Percentiles rank a stretch among this genome's conserved stretches.
phyloP scores from a whole-genome alignment of 2,888 invertebrate genomes.

The Meliscaeva auricollis region DNA sequence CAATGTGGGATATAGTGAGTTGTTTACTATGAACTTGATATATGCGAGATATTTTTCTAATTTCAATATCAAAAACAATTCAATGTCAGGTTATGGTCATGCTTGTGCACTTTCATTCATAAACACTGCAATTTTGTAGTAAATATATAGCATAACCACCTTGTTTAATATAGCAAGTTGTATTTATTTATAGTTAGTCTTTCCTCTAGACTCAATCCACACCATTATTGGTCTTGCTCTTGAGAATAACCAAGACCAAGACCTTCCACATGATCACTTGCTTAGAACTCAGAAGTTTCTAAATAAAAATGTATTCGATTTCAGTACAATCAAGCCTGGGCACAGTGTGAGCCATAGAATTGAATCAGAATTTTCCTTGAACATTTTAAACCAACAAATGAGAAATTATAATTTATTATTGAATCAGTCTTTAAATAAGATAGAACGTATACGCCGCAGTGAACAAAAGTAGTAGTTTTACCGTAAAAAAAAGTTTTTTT shows the following conservation, averaged over 20 bases:
- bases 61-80: constrained; percentile 21
- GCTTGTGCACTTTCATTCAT: constrained; percentile 39
- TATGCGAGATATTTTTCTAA: constrained; percentile 20
- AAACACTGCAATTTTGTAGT: constrained; percentile 23
- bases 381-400: too few species aligned
- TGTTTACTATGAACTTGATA: constrained; percentile 1
- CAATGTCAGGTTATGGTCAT: constrained; percentile 56
- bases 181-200: not conserved
- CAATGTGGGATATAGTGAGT: not conserved
- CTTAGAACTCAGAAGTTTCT: not conserved
- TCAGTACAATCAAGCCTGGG: not conserved
- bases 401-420: too few species aligned
- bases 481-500: too few species aligned
- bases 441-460: too few species aligned
- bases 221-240: not conserved
- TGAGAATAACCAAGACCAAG: constrained; percentile 19
- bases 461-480: too few species aligned
- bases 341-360: constrained; percentile 1
- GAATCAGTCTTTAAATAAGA: too few species aligned
- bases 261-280: constrained; percentile 4
- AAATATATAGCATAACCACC: constrained; percentile 1
- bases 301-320: not conserved
- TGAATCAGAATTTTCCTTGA: not conserved
- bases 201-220: constrained; percentile 3
- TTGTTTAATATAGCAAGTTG: constrained; percentile 8